Percentiles rank a stretch among this genome's conserved stretches.
These are phyloP conservation scores for Athalia rosae DNA, from an alignment of 2,888 invertebrate genomes.

Conservation along the genomic window DNA sequence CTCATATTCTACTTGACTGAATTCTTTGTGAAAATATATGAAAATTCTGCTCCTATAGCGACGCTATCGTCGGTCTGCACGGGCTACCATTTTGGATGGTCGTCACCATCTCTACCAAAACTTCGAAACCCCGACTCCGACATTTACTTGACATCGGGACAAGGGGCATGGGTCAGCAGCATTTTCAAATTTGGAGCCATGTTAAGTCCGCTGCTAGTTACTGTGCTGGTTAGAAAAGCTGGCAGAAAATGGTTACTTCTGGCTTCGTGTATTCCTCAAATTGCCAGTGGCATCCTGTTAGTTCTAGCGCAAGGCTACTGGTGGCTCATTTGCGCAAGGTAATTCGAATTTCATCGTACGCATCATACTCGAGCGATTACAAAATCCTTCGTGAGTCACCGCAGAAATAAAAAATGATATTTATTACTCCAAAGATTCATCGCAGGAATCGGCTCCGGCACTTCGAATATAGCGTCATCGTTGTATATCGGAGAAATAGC, in stretches of 20 bases:
- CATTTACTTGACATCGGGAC: slow-evolving; percentile 43
- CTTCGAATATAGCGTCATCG: slow-evolving; percentile 38
- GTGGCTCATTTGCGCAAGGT: slow-evolving; percentile 48
- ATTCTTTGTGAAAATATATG: background rate
- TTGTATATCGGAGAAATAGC: slow-evolving; percentile 56
- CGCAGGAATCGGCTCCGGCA: slow-evolving; percentile 10
- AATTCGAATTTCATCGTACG: too few species aligned
- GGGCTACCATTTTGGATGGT: slow-evolving; percentile 50
- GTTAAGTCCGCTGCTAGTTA: slow-evolving; percentile 51
- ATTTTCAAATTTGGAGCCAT: slow-evolving; percentile 47
- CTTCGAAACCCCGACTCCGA: slow-evolving; percentile 12
- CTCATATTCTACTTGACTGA: too few species aligned
- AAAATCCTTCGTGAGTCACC: too few species aligned
- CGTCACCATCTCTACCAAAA: slow-evolving; percentile 44
- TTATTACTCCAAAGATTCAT: slow-evolving; percentile 29
- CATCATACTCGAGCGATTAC: too few species aligned
- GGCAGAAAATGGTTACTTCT: slow-evolving; percentile 56
- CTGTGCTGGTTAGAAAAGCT: slow-evolving; percentile 48
- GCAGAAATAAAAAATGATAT: too few species aligned
- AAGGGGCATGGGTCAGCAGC: slow-evolving; percentile 51
- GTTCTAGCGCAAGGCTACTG: slow-evolving; percentile 47
- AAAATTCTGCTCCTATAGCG: slow-evolving; percentile 8
- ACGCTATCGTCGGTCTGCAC: slow-evolving; percentile 36
- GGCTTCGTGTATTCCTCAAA: slow-evolving; percentile 40
- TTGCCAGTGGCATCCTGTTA: slow-evolving; percentile 50